Evolutionary conservation across 2,113 vertebrate genomes (phyloP).

Genomic region (Propithecus coquereli): DNA sequence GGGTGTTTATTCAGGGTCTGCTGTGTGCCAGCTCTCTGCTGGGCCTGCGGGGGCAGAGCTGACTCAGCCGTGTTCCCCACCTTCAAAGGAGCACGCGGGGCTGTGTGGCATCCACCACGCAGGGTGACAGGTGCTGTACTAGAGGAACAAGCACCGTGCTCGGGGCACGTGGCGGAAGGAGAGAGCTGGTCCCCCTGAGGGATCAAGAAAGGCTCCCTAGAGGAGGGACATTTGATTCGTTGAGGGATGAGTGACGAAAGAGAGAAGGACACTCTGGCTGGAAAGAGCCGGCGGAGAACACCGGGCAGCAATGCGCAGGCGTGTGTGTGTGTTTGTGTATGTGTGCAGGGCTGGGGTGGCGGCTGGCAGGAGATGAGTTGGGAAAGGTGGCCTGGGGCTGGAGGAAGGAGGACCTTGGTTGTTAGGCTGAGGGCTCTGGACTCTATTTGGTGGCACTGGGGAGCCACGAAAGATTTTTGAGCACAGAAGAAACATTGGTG

Average conservation of each 20-base stretch:
- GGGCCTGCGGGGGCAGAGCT: background rate
- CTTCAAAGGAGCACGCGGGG: background rate
- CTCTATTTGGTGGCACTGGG: background rate
- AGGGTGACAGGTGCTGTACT: background rate
- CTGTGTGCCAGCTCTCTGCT: background rate
- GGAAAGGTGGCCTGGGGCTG: background rate
- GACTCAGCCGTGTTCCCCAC: rapidly evolving
- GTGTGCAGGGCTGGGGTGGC: rapidly evolving
- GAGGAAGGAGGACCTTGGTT: background rate
- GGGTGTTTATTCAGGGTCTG: background rate
- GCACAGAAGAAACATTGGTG: background rate
- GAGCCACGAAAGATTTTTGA: background rate
- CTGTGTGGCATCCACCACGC: no score
- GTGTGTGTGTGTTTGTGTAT: background rate
- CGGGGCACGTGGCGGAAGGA: background rate
- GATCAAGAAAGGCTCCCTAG: background rate
- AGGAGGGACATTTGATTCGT: background rate
- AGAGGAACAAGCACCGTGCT: background rate
- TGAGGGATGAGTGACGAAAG: background rate
- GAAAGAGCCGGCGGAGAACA: background rate
- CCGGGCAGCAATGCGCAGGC: background rate
- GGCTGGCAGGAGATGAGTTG: no score
- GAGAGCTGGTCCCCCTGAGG: background rate
- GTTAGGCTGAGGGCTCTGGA: background rate
- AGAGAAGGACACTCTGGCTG: background rate